Percentiles rank a stretch among this genome's conserved stretches.
Conservation (phyloP, 2,113 vertebrate genomes). For the Probosciger aterrimus region DNA sequence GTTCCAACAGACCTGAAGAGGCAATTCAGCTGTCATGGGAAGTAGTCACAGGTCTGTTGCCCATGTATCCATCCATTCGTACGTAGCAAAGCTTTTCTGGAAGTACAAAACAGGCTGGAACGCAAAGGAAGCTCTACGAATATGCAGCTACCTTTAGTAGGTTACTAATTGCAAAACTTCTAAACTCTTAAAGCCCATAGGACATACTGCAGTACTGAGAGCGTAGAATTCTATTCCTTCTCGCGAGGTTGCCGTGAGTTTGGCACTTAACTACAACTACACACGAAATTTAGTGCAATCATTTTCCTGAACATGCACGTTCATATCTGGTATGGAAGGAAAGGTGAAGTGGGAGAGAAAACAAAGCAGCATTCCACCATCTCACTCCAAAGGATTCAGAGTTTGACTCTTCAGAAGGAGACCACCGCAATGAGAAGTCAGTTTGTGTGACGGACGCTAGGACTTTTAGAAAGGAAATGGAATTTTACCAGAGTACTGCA, state of each 20-base stretch:
- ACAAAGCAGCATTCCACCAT: slow-evolving; percentile 71
- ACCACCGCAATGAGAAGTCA: slow-evolving; percentile 41
- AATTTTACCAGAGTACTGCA: slow-evolving; percentile 73
- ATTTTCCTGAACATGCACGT: slow-evolving; percentile 66
- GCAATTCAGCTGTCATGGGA: not conserved
- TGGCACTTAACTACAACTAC: slow-evolving; percentile 71
- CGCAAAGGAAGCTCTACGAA: slow-evolving; percentile 68
- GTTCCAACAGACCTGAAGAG: slow-evolving; percentile 34
- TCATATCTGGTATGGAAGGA: slow-evolving; percentile 62
- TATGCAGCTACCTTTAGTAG: slow-evolving; percentile 67
- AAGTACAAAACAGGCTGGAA: slow-evolving; percentile 67
- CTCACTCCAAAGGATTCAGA: slow-evolving; percentile 61
- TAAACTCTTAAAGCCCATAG: slow-evolving; percentile 70
- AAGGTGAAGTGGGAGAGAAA: slow-evolving; percentile 48
- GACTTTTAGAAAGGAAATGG: slow-evolving; percentile 64
- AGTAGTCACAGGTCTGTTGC: not conserved
- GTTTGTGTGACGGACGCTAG: slow-evolving; percentile 38
- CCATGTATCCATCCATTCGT: not conserved
- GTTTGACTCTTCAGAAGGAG: slow-evolving; percentile 61
- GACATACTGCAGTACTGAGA: slow-evolving; percentile 66
- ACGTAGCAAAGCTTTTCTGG: slow-evolving; percentile 65
- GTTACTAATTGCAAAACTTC: slow-evolving; percentile 62
- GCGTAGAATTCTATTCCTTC: slow-evolving; percentile 66
- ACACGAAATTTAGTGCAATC: slow-evolving; percentile 65
- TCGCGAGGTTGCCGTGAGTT: slow-evolving; percentile 63